phyloP scores from a whole-genome alignment of 2,888 invertebrate genomes.

The Parthenolecanium corni region DNA sequence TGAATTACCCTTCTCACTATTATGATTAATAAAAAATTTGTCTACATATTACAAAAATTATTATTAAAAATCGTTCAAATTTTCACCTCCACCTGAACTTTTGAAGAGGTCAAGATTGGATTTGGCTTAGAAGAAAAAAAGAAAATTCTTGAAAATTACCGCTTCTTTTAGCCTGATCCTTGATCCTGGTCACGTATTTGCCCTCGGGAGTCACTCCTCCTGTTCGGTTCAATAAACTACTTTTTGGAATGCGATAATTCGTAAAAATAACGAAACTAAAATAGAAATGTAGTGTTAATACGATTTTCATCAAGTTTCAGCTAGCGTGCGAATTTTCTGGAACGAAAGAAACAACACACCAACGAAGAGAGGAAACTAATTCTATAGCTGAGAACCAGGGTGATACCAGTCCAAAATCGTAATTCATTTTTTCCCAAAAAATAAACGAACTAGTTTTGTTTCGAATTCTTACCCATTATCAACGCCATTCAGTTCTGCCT shows the following conservation, averaged over 20 bases:
- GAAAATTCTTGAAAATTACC: no score
- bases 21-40: no score
- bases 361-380: background rate
- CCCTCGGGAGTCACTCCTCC: conserved; percentile 83
- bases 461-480: conserved; percentile 78
- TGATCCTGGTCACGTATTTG: conserved; percentile 76
- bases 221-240: conserved; percentile 71
- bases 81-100: no score
- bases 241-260: conserved; percentile 73
- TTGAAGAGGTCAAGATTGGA: no score
- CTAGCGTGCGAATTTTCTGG: no score
- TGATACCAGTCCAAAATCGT: background rate
- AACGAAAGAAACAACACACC: background rate
- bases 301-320: background rate
- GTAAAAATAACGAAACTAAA: conserved; percentile 73
- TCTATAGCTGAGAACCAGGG: background rate
- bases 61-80: no score
- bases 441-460: background rate
- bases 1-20: no score
- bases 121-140: no score
- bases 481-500: conserved; percentile 78
- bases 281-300: conserved; percentile 31
- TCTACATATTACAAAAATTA: no score
- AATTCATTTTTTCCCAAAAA: no score
- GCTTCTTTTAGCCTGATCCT: conserved; percentile 72